Evolutionary conservation across 2,888 invertebrate species (phyloP), one percentile per base, ranked within the genome.

Genomic region (Villa cingulata): DNA sequence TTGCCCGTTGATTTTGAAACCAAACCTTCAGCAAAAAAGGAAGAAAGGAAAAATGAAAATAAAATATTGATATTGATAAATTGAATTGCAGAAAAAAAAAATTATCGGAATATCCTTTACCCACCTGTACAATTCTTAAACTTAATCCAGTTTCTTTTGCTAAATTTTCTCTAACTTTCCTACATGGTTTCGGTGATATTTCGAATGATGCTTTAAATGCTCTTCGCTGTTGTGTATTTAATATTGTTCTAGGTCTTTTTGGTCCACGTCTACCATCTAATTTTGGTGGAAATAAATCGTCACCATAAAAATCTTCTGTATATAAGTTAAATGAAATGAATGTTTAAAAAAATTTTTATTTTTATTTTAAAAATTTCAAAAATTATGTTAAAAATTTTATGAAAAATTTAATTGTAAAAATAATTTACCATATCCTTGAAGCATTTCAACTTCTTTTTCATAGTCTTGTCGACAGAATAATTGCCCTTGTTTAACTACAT

Each of bases 171-270:
- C 87, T 71, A 38, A 86, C 83, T 72, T 87, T 87, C 57, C 86
- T 70, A 60, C 86, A 86, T 3, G 86, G 87, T 62, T 88, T 87
- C 18, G 87, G 83, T 57, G 86, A 86, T 57, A 86, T 76, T 69
- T 88, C 87, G 66, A 88, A 89, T 17, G 86, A 86, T 36, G 83
- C 81, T 66, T 87, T 88, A 67, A 88, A 88, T 53, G 86, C 86
- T 55, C 86, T 71, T 55, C 88, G 65, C 64, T 88, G 88, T 57
- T 83, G 81, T 2, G 86, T 86, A 42, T 87, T 88, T 41, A 88
- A 73, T 57, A 88, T 88, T 16, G 88, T 88, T 53, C 88, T 70
- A 1, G 88, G 87, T 56, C 87, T 66, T 66, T 88, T 88, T 1
- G 86, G 86, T 6, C 86, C 84, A 55, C 83, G 69, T 27, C 82